Base-by-base conservation (phyloP, 2,797 vertebrate species). In the Ceryle rudis region DNA sequence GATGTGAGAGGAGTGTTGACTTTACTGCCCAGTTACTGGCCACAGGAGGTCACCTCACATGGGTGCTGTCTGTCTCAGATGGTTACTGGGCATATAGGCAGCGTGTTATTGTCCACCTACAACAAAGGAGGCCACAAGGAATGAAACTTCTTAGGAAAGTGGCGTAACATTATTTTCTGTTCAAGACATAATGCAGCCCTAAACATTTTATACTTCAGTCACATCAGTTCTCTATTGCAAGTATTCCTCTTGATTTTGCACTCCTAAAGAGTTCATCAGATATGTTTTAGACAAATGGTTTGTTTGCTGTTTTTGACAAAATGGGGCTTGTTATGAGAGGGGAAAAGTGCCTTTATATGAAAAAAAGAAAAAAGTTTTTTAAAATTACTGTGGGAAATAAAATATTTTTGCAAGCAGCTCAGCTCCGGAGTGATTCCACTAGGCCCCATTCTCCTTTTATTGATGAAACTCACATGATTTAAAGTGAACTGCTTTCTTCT, bases 401-500 rank as follows among this genome's bases (percentile, higher is more conserved):
- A 93, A 74, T 46, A 25, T 22, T 86, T 84, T 46, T 86, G 41
- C 46, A 92, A 79, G 72, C 14, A 75, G 37, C 17, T 86, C 35
- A 86, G 42, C n/a, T 88, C 66, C 49, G 69, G 80, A 86, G 60
- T 26, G 29, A 73, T 67, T 95, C 60, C 61, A 61, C 16, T 23
- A 61, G 39, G n/a, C 54, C 44, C 25, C 29, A 23, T 90, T 85
- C 75, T 75, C 46, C 49, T 86, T 83, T 74, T 33, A 33, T 44
- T 39, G 57, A 75, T 79, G 80, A 72, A 94, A 86, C 25, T 86
- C 39, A 13, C 58, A n/a, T 90, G 65, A 93, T 78, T 65, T 84
- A 37, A 70, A 73, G n/a, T 7, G 35, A n/a, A 42, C 62, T 67
- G 54, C 44, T 77, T 92, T 94, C 39, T 33, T 92, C 65, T 80